Base-by-base conservation (phyloP, 2,888 invertebrate genomes). In the Aphelenchoides bicaudatus region DNA sequence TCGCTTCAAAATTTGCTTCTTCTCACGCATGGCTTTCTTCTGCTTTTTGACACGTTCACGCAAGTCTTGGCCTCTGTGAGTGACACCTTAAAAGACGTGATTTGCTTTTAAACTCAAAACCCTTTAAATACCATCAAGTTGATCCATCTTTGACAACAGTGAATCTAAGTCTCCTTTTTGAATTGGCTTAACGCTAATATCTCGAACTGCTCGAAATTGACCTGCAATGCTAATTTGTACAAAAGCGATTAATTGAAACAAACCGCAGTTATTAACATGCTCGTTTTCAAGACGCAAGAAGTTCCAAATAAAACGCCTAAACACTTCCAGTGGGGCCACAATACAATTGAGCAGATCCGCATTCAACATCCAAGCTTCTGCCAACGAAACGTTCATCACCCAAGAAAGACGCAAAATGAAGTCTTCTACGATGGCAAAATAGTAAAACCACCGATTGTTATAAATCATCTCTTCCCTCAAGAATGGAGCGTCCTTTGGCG, bases 251-350 rank as follows among this genome's bases (percentile, higher is more conserved):
- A n/a, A n/a, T n/a, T n/a, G n/a, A n/a, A n/a, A n/a, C n/a, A n/a
- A n/a, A 80, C 98, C 98, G 83, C 96, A 96, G 83, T 98, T 99
- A 83, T 98, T 98, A 38, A 98, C 83, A 81, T 98, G 98, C 80
- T 98, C 98, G 84, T 98, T 98, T 83, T 98, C 98, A 75, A 98
- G 81, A 0, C 98, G 94, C 84, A 98, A 94, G 82, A 91, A 98
- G 82, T 98, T 98, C 98, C 98, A 98, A 47, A 98, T 87, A 82
- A 96, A 98, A 56, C 96, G 86, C 78, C 84, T 62, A 63, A 78
- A 72, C 2, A 75, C 67, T 63, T 78, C 78, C 30, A 78, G 62
- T 13, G 75, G 74, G 1, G 75, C 73, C 50, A 78, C 77, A 3
- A 78, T 66, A 10, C 72, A 73, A 10, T 69, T 70, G 43, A 78